Conservation (phyloP, 2,888 invertebrate species). For the Bombyx huttoni region DNA sequence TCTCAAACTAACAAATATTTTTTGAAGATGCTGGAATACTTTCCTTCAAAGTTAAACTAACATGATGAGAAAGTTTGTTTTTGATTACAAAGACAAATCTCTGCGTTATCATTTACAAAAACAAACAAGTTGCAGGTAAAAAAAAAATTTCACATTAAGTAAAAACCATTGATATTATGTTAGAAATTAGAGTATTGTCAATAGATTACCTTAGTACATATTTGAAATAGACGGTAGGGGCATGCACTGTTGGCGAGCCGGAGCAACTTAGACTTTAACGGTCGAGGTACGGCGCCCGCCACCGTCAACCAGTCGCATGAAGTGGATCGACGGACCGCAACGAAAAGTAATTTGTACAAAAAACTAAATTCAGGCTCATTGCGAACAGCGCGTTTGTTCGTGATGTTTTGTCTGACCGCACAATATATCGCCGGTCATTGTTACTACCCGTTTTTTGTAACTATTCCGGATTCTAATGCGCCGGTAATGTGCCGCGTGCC, state of each 20-base stretch:
- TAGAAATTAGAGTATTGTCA: slow-evolving; percentile 3
- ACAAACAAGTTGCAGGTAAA: slow-evolving; percentile 32
- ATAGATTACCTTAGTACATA: not conserved
- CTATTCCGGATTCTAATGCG: slow-evolving; percentile 42
- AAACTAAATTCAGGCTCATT: slow-evolving; percentile 68
- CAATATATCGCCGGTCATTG: slow-evolving; percentile 67
- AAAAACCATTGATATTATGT: not conserved
- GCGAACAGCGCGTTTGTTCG: slow-evolving; percentile 63
- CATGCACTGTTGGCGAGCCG: slow-evolving; percentile 29
- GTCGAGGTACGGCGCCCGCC: slow-evolving; percentile 30
- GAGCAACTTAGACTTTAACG: slow-evolving; percentile 24
- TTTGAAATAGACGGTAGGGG: slow-evolving; percentile 12
- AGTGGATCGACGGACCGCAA: slow-evolving; percentile 66
- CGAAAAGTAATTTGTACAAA: slow-evolving; percentile 71
- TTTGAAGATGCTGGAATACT: too few relatives aligned
- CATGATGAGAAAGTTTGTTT: slow-evolving; percentile 55
- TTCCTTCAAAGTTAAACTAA: not conserved
- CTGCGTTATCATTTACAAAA: slow-evolving; percentile 34
- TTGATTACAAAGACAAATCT: slow-evolving; percentile 41
- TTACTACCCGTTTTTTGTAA: slow-evolving; percentile 59
- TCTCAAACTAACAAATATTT: too few relatives aligned
- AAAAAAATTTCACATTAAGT: slow-evolving; percentile 13
- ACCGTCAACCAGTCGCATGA: slow-evolving; percentile 18
- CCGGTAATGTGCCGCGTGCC: slow-evolving; percentile 60
- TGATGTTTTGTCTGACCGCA: slow-evolving; percentile 70